These are phyloP conservation scores for Himalopsyche anomala DNA, from an alignment of 2,888 invertebrate genomes.

Conservation along the genomic window DNA sequence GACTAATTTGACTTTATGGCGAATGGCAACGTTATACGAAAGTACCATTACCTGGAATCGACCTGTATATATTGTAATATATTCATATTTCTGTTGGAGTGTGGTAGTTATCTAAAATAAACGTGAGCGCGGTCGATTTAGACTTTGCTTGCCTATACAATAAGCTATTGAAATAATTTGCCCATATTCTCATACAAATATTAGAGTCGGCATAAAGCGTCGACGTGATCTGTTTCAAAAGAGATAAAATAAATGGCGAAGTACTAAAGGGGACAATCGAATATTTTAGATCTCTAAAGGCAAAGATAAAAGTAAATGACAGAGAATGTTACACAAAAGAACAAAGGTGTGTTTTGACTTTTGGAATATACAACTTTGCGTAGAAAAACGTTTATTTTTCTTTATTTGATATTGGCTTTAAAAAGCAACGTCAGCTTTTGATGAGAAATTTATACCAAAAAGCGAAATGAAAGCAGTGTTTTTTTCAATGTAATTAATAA, in stretches of 20 bases:
- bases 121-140: slow-evolving; percentile 16
- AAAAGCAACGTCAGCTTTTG: background rate
- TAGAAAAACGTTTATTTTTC: slow-evolving; percentile 39
- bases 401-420: slow-evolving; percentile 18
- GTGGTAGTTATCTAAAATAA: slow-evolving; percentile 7
- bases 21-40: no score
- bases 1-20: no score
- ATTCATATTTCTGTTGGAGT: background rate
- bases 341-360: slow-evolving; percentile 36
- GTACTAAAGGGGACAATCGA: slow-evolving; percentile 35
- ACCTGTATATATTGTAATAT: background rate
- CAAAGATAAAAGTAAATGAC: slow-evolving; percentile 43
- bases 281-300: slow-evolving; percentile 40
- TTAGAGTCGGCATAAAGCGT: slow-evolving; percentile 19
- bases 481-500: no score
- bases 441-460: background rate
- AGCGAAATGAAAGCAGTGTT: no score
- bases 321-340: slow-evolving; percentile 13
- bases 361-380: slow-evolving; percentile 20
- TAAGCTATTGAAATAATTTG: slow-evolving; percentile 34
- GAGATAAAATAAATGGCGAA: slow-evolving; percentile 37
- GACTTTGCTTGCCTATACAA: slow-evolving; percentile 11
- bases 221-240: slow-evolving; percentile 37
- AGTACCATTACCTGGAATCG: background rate
- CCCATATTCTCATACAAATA: slow-evolving; percentile 12